Conservation (phyloP, 2,888 invertebrate species). For the Torymus aiolomorphi region DNA sequence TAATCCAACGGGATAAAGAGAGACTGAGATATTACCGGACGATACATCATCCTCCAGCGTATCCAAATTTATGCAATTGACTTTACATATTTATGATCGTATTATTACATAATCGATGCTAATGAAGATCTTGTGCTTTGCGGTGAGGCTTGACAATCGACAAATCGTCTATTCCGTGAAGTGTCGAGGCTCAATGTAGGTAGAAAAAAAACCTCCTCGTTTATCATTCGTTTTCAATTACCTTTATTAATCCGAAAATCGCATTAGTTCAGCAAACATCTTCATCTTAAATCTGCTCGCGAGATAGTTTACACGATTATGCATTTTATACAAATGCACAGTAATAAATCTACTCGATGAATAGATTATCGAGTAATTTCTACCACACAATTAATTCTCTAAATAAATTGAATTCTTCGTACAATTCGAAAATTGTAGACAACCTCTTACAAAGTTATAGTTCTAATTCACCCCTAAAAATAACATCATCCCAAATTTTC, state of each 20-base stretch:
- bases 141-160: slow-evolving; percentile 3
- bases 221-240: slow-evolving; percentile 25
- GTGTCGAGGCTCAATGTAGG: background rate
- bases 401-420: no score
- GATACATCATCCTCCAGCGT: slow-evolving; percentile 11
- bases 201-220: background rate
- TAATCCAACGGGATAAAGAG: background rate
- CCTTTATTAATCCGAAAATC: slow-evolving; percentile 3
- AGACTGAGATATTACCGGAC: background rate
- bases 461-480: no score
- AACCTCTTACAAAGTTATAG: no score
- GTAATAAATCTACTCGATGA: no score
- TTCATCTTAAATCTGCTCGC: slow-evolving; percentile 8
- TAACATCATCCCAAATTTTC: no score
- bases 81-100: slow-evolving; percentile 60
- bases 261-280: background rate
- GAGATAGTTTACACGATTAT: background rate
- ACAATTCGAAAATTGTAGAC: no score
- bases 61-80: slow-evolving; percentile 52
- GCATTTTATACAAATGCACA: background rate
- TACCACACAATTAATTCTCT: no score
- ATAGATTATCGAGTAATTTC: no score
- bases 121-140: slow-evolving; percentile 25
- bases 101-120: slow-evolving; percentile 53
- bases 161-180: slow-evolving; percentile 21